Base-by-base conservation (phyloP, 2,113 vertebrate genomes). In the Cyanistes caeruleus region DNA sequence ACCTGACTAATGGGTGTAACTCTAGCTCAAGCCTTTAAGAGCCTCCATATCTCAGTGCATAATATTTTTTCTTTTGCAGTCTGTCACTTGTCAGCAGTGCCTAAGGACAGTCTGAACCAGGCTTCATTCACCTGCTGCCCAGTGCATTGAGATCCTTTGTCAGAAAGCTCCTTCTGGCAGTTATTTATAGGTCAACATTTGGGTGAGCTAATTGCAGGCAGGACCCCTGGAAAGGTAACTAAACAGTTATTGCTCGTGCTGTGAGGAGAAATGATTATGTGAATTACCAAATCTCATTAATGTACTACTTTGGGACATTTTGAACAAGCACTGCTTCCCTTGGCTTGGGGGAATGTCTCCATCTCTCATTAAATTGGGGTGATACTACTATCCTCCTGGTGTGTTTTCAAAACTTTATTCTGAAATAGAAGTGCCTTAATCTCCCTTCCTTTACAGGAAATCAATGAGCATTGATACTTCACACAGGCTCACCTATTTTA, bases 251-350 rank as follows among this genome's bases (percentile, higher is more conserved):
- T 72, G 56, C 33, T 84, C 7, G 0, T 67, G 41, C 27, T 44
- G 23, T 25, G 53, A 58, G 28, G 17, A 86, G 55, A 84, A 35
- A 51, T 17, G 1, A 51, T 49, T 13, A 19, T 13, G 7, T 18
- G 62, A 70, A 59, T 75, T 58, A 75, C 8, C 20, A 28, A 28
- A 63, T n/a, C 65, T 75, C 69, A 78, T 39, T 62, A 65, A 58
- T 43, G 35, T 27, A 23, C 74, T n/a, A 9, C 44, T 63, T 19
- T 33, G 1, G 4, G 52, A 63, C 48, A 23, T 37, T 43, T 49
- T 8, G 12, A 80, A 37, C 30, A 1, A 2, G n/a, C 53, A 30
- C 27, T 0, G 0, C 53, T 83, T 20, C 44, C 6, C 19, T 21
- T 58, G 49, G 25, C 41, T 35, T 49, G 53, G 13, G 28, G 60